These are phyloP conservation scores for Drosophila limbata DNA, from an alignment of 2,888 invertebrate genomes.

Conservation along the genomic window DNA sequence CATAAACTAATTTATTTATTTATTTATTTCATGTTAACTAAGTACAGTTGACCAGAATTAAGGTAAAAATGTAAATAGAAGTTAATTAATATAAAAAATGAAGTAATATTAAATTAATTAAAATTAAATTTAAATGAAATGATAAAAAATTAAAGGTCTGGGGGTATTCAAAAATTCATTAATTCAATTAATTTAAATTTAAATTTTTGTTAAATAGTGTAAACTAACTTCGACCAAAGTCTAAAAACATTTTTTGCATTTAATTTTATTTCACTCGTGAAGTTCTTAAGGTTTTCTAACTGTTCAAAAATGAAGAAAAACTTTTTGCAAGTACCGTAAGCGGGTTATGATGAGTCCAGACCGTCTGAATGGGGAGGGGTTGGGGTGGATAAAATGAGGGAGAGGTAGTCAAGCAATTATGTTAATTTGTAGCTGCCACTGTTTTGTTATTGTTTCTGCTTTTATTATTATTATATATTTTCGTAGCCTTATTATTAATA, in stretches of 20 bases:
- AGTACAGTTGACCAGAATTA: no score
- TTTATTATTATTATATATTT: constrained; percentile 27
- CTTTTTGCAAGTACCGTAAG: constrained; percentile 44
- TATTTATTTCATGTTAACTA: no score
- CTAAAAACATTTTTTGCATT: background rate
- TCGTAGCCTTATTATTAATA: constrained; percentile 59
- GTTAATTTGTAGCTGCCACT: constrained; percentile 67
- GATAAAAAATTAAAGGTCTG: no score
- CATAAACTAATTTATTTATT: background rate
- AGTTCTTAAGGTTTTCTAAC: constrained; percentile 41
- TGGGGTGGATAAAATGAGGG: background rate
- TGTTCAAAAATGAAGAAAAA: constrained; percentile 34
- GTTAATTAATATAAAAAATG: no score
- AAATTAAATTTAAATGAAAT: no score
- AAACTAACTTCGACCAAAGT: constrained; percentile 29
- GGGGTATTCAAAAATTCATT: no score
- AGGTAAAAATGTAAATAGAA: no score
- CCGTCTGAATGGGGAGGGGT: background rate
- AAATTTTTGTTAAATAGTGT: constrained; percentile 33
- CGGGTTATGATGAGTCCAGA: constrained; percentile 33
- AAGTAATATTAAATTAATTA: no score
- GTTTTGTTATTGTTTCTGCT: constrained; percentile 27
- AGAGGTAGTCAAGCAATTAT: constrained; percentile 61
- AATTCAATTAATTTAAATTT: no score
- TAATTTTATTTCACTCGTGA: constrained; percentile 11